Base-by-base conservation (phyloP, 2,113 vertebrate genomes). In the Coryphaenoides rupestris region DNA sequence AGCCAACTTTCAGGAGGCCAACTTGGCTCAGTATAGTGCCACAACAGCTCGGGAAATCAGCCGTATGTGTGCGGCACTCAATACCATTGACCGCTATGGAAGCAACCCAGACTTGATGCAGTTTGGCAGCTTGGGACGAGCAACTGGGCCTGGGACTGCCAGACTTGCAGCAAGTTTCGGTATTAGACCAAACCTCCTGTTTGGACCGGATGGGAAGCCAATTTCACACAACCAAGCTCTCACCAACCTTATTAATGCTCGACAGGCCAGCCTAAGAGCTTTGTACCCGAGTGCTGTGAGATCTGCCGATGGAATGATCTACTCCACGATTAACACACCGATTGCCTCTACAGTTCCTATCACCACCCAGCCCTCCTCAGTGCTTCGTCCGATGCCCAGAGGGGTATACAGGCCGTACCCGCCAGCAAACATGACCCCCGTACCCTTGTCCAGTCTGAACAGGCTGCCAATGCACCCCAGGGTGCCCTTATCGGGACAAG, bases 321-420 rank as follows among this genome's bases (percentile, higher is more conserved):
- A 98, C 73, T 99, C 97, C 10, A 99, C 97, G n/a, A 98, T 99
- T 82, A 98, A 96, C 69, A 98, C 97, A 0, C 97, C 97, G 1
- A 99, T 99, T 0, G 95, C 96, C 33, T 98, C 97, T 54, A 99
- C 97, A 0, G 90, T 99, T 72, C 97, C 97, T 57, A 99, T 99
- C 70, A 99, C 97, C 83, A 98, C 96, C 6, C 97, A 99, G 72
- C 97, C 97, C 0, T 89, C 93, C 19, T 95, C 96, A 0, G 94
- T 95, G 28, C 82, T 98, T 66, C 89, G 86, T 9, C 96, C 97
- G 62, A 86, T 95, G 87, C 87, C 96, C 53, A 93, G 93, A 13
- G 91, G 93, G 58, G 83, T 95, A 7, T 98, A 96, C 55, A 91
- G 95, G 70, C 93, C 94, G 70, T 95, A 92, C 0, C 84, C 90